A percentile compares a stretch with the other conserved stretches of the same genome.
Conservation (phyloP, 1,140 invertebrate species). For the Ips nitidus region DNA sequence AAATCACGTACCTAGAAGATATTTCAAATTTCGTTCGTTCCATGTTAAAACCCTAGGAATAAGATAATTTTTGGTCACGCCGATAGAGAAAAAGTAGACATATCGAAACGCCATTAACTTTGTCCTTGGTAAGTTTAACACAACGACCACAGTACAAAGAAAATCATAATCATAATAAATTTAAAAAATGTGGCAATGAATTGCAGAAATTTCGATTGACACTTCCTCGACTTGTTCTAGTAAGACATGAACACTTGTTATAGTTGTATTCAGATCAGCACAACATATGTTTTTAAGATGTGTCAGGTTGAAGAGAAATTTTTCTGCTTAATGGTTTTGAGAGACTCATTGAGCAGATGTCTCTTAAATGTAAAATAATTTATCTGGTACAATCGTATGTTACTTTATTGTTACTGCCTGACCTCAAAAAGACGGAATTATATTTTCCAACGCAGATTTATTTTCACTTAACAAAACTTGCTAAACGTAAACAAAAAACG, state of each 20-base stretch:
- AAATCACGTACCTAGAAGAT: background rate
- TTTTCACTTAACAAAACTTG: no score
- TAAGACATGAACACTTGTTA: no score
- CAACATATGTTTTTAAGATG: background rate
- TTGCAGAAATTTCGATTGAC: conserved; percentile 6
- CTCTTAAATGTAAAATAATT: background rate
- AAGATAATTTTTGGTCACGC: background rate
- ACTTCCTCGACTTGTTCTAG: background rate
- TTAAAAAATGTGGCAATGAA: background rate
- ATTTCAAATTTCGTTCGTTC: background rate
- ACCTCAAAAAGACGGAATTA: no score
- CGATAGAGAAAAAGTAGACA: background rate
- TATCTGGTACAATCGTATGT: no score
- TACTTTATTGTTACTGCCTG: no score
- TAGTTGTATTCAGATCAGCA: background rate
- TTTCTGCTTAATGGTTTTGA: conserved; percentile 17
- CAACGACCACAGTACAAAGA: conserved; percentile 9
- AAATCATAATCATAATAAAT: conserved; percentile 7
- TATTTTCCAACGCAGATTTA: no score
- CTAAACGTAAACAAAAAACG: no score
- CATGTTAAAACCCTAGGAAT: background rate
- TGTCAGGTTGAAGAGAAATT: conserved; percentile 6
- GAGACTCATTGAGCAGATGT: conserved; percentile 21
- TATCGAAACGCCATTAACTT: conserved; percentile 12
- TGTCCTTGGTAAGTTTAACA: conserved; percentile 16